A percentile compares a stretch with the other conserved stretches of the same genome.
Evolutionary conservation across 2,797 vertebrate species (phyloP).

Genomic region (Eupleurogrammus muticus): DNA sequence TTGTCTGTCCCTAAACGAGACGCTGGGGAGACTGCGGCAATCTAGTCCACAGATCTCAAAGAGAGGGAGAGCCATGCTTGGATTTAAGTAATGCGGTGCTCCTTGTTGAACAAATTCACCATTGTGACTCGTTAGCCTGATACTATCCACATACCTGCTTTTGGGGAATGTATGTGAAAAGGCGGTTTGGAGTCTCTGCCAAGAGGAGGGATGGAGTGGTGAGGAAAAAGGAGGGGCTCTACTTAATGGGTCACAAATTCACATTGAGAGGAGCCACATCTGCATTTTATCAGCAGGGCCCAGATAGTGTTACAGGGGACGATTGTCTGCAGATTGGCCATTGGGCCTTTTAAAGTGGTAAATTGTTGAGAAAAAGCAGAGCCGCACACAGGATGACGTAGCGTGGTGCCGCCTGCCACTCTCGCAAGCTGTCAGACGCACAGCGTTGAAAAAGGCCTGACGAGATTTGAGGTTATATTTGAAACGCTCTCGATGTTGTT

Average conservation of each 20-base stretch:
- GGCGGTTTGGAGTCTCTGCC: conserved; percentile 71
- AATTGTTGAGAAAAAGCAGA: conserved; percentile 95
- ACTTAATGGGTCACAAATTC: conserved; percentile 91
- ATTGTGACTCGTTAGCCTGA: conserved; percentile 81
- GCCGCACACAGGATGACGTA: conserved; percentile 81
- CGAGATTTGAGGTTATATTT: conserved; percentile 18
- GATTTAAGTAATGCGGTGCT: conserved; percentile 79
- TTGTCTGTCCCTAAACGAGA: conserved; percentile 80
- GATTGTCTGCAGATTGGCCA: conserved; percentile 97
- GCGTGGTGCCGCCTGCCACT: conserved; percentile 63
- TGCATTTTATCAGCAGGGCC: conserved; percentile 98
- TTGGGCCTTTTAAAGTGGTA: conserved; percentile 92
- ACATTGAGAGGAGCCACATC: conserved; percentile 94
- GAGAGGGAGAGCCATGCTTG: conserved; percentile 77
- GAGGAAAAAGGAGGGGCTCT: conserved; percentile 74
- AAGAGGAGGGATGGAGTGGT: conserved; percentile 72
- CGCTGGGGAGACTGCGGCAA: conserved; percentile 77
- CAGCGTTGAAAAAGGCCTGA: conserved; percentile 48
- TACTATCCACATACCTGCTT: conserved; percentile 85
- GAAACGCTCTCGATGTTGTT: conserved; percentile 17
- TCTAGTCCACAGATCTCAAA: conserved; percentile 79
- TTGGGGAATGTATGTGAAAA: conserved; percentile 78
- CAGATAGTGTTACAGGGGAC: conserved; percentile 97
- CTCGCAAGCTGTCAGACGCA: conserved; percentile 64
- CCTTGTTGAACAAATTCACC: conserved; percentile 85